Evolutionary conservation across 2,797 vertebrate genomes (phyloP), one percentile per base, ranked within the genome.

Genomic region (Sardinella longiceps): DNA sequence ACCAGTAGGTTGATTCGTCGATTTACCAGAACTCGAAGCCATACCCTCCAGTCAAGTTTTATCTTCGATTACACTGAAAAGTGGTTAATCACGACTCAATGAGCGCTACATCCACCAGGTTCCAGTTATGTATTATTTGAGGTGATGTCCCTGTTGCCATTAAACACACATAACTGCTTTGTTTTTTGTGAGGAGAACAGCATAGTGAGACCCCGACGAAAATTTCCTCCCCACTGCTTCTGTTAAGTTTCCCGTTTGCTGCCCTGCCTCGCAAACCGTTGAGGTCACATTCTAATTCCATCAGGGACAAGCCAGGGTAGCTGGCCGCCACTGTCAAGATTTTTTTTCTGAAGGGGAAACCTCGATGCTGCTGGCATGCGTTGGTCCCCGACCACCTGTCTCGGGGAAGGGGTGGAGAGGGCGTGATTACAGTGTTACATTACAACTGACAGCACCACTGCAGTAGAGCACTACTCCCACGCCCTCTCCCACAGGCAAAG

Each of bases 21-120:
- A 77, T 77, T 96, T 97, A 88, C 94, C 94, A 93, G 95, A 90
- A 90, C 96, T 95, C 84, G 97, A 97, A 94, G 98, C 97, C 98
- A 99, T 97, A 86, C 91, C 91, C 70, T 83, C 82, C 53, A 45
- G 70, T 70, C 82, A 48, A 85, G 82, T 85, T 83, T 82, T 82
- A 80, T 56, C 48, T 83, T 84, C 30, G 86, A 88, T 80, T 83
- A 25, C 56, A 84, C 87, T 53, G 84, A 83, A 77, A 77, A 77
- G 70, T 43, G 33, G 70, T 92, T 87, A 91, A 94, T 93, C 93
- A 92, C 89, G 91, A 89, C 89, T 88, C 88, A 20, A 60, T 74
- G 46, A 77, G 50, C 74, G 80, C 43, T 56, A 66, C 77, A 86
- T 87, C 89, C 91, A 89, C 88, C n/a, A 85, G 85, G 89, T 85